Evolutionary conservation across 64 coral and sea anemone genomes (phyloP).

Genomic region (Orbicella faveolata): DNA sequence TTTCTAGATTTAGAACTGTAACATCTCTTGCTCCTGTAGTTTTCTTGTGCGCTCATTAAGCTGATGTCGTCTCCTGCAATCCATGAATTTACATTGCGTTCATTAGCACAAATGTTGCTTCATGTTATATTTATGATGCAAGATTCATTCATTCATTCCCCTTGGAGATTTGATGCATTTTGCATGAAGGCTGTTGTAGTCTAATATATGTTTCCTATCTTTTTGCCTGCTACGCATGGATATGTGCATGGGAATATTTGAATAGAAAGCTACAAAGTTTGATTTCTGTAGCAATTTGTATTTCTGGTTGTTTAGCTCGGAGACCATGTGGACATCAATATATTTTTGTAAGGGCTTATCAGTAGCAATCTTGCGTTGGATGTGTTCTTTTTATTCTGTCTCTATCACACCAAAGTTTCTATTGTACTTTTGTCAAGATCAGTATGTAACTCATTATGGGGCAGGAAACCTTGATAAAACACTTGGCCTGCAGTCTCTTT

Average conservation of each 20-base stretch:
- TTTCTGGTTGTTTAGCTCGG: neutral
- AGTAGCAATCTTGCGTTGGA: slow-evolving; percentile 2
- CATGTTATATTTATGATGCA: slow-evolving; percentile 20
- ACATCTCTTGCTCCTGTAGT: neutral
- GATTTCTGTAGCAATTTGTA: neutral
- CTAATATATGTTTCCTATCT: neutral
- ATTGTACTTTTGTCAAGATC: neutral
- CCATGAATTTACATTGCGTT: neutral
- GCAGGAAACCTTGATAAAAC: neutral
- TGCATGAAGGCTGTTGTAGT: neutral
- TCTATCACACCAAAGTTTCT: neutral
- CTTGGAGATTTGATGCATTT: slow-evolving; percentile 18
- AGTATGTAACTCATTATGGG: neutral
- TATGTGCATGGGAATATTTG: no score
- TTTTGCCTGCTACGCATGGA: neutral
- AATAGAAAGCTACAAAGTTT: neutral
- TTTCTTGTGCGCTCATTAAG: neutral
- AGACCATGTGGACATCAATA: neutral
- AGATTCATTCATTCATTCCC: slow-evolving; percentile 1
- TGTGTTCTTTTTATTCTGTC: neutral
- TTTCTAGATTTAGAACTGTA: neutral
- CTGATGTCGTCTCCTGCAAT: slow-evolving; percentile 25
- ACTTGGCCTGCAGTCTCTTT: neutral
- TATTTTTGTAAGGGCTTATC: slow-evolving; percentile 10
- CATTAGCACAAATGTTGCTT: slow-evolving; percentile 8